Evolutionary conservation across 1,140 invertebrate species (phyloP).

Genomic region (Mamestra configurata): DNA sequence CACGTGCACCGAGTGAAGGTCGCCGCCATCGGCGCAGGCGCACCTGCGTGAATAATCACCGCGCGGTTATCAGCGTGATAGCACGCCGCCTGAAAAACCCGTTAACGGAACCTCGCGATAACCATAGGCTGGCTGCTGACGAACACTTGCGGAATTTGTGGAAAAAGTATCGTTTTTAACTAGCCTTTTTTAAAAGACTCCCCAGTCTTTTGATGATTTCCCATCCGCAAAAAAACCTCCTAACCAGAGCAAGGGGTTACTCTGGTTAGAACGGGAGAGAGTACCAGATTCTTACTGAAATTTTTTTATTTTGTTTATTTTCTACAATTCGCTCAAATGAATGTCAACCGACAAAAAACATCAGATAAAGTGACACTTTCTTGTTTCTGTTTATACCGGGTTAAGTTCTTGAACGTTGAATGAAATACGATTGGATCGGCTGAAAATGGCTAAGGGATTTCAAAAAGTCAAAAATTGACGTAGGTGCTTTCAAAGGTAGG

Average conservation of each 20-base stretch:
- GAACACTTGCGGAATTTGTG: not conserved
- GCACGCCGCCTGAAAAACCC: slow-evolving; percentile 48
- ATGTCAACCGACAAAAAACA: not conserved
- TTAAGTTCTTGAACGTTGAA: too few relatives aligned
- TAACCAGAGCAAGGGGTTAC: too few relatives aligned
- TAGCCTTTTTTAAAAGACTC: not conserved
- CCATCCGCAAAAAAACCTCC: too few relatives aligned
- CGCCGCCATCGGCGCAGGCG: slow-evolving; percentile 61
- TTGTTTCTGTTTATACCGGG: too few relatives aligned
- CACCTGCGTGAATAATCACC: slow-evolving; percentile 68
- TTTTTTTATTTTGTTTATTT: not conserved
- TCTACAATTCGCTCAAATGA: not conserved
- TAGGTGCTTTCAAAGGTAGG: too few relatives aligned
- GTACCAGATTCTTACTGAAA: too few relatives aligned
- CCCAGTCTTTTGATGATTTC: too few relatives aligned
- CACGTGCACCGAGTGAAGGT: slow-evolving; percentile 60
- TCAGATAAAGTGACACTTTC: not conserved
- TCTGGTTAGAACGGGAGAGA: too few relatives aligned
- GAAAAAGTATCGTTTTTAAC: not conserved
- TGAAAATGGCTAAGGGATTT: too few relatives aligned
- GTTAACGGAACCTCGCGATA: slow-evolving; percentile 34
- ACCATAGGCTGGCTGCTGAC: not conserved
- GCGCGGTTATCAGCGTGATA: slow-evolving; percentile 68
- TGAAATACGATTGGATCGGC: too few relatives aligned
- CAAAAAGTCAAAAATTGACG: too few relatives aligned